Base-by-base conservation (phyloP, 2,797 vertebrate genomes). In the Lateolabrax maculatus region DNA sequence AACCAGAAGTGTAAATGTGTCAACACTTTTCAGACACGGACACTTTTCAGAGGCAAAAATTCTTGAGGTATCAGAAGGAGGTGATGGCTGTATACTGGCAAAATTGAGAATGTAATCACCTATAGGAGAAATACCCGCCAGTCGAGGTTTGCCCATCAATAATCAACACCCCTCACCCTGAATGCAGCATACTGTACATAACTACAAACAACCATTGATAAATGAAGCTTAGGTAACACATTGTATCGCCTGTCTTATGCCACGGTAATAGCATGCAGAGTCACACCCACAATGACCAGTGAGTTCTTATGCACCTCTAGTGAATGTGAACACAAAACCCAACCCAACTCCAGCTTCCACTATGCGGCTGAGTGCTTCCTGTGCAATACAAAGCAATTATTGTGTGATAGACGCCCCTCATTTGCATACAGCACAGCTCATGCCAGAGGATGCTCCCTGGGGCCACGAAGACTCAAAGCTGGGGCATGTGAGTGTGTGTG, bases 391-490 rank as follows among this genome's bases (percentile, higher is more conserved):
- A 61, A 79, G 85, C 87, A 80, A 86, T 90, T 84, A 84, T 23
- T 70, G 77, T 78, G 62, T 21, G 65, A 78, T 27, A n/a, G 62
- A 60, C 61, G 80, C 39, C 18, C 19, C 87, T 88, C 75, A 82
- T 92, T 90, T 91, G 72, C 90, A 92, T 91, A 86, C 66, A 64
- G 85, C 69, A 69, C 52, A 69, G 83, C 71, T 71, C 53, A 44
- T 44, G 69, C 48, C 70, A 83, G 61, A 80, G 79, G 84, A 89
- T 39, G 65, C 72, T 88, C 89, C 82, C 89, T 18, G 67, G 83
- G 75, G 92, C 72, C 61, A 18, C 1, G 65, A 80, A 57, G 64
- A 71, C 75, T 65, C 36, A 16, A 61, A 80, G 78, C 55, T 11
- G 44, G 16, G 53, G 44, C 39, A 29, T 49, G 64, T 37, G 58